These are phyloP conservation scores for Saguinus oedipus DNA, from an alignment of 2,797 vertebrate genomes.

Conservation along the genomic window DNA sequence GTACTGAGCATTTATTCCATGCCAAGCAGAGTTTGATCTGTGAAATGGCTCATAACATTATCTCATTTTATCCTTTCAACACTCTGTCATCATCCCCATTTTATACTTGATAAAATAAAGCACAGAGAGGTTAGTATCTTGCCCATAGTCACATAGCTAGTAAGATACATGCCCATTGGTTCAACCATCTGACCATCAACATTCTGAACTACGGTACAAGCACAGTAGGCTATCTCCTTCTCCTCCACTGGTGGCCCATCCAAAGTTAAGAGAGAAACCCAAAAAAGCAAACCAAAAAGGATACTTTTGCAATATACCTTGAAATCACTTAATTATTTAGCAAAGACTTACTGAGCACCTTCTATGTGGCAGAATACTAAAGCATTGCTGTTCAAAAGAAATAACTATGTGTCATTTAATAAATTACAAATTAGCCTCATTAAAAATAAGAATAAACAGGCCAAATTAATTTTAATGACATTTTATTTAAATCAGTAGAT, in stretches of 20 bases:
- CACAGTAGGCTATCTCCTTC: neutral
- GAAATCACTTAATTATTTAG: neutral
- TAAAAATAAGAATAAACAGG: neutral
- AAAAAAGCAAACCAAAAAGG: neutral
- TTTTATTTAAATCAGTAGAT: neutral
- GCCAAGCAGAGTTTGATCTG: neutral
- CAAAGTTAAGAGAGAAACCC: neutral
- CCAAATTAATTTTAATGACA: neutral
- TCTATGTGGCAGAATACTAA: neutral
- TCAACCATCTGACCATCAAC: neutral
- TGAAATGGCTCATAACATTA: conserved; percentile 25
- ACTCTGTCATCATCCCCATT: neutral
- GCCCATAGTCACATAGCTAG: neutral
- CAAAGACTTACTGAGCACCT: neutral
- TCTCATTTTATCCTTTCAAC: neutral
- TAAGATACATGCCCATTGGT: neutral
- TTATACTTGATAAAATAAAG: neutral
- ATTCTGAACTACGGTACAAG: neutral
- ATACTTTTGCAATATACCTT: neutral
- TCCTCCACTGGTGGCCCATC: too few species aligned
- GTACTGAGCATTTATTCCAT: neutral
- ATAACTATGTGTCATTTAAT: neutral
- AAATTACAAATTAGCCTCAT: neutral
- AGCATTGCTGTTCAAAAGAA: neutral
- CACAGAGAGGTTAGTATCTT: neutral